Base-by-base conservation (phyloP, 2,888 invertebrate species). In the Ophion obscuratus region DNA sequence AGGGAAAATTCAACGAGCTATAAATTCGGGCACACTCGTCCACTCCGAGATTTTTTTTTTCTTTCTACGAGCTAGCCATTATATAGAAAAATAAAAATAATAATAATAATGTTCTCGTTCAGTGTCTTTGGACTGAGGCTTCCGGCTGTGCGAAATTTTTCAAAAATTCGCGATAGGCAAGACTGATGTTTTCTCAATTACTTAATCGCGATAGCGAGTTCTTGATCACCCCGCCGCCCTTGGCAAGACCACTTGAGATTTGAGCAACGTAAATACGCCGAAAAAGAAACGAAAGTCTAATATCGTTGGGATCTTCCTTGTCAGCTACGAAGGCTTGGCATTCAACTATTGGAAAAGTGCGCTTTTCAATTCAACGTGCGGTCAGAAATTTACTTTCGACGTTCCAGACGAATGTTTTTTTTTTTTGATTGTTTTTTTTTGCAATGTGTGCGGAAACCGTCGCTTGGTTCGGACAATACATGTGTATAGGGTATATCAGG, bases 31-130 rank as follows among this genome's bases (percentile, higher is more conserved):
- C 11, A 6, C 11, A 14, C 62, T 27, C 5, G 2, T 11, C 20
- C 17, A 53, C 24, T 44, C 24, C 20, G 20, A 17, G 20, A n/a
- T 57, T 61, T 27, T 31, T 31, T 70, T 47, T 59, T 59, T n/a
- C n/a, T 66, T 44, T 61, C 9, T 11, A 10, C 24, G 40, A 77
- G 14, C 68, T 67, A 71, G 24, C 31, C 44, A 36, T n/a, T 59
- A 27, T 70, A 59, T 83, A 73, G 62, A 78, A 78, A 79, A 83
- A 79, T 74, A 62, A 67, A 61, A 59, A 31, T 31, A 31, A 31
- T 31, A 4, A 31, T 31, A 31, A 31, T 31, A 31, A 31, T 31
- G 31, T 31, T 31, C 31, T 31, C 31, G 31, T 31, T 31, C 4
- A 31, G 67, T 14, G 7, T 74, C 44, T 31, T 75, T 47, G 62